Evolutionary conservation across 2,888 invertebrate genomes (phyloP), one percentile per base, ranked within the genome.

Genomic region (Drosophila antonietae): DNA sequence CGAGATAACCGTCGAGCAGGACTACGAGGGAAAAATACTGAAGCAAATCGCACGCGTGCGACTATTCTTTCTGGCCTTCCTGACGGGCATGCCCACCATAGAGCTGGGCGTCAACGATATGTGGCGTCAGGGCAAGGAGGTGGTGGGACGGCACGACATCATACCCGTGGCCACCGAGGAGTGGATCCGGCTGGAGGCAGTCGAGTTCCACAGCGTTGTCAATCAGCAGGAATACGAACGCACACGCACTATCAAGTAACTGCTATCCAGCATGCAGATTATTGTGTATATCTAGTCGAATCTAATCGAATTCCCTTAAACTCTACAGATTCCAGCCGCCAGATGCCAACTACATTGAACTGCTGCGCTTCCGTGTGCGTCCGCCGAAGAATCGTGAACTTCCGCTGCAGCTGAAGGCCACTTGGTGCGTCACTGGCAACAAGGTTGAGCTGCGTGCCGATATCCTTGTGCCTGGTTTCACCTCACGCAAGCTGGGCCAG

Each of bases 141-240:
- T 99, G 60, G 99, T 99, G 2, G 98, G 99, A 0, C 95, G 99
- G 5, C 98, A 99, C 93, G 99, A 99, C 93, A 99, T 99, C 92
- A 98, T 99, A 92, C 99, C 99, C 28, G 98, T 98, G 20, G 97
- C 97, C 73, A 99, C 99, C 0, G 99, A 99, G 93, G 98, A 99
- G 93, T 99, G 99, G 99, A 99, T 99, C 91, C 95, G 98, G 46
- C 95, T 99, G 62, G 99, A 99, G 93, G 95, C 96, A 56, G 95
- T 97, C 0, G 98, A 99, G 93, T 98, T 99, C 93, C 99, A 99
- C 93, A 96, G 96, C 62, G 97, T 97, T 91, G 97, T 99, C 58
- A 97, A 98, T 91, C 96, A 96, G 85, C 96, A 97, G 72, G 97
- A 98, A 86, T 99, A 98, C 92, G 95, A 97, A 76, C 94, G 94